These are phyloP conservation scores for Rhinogobius similis DNA, from an alignment of 2,113 vertebrate species.

Conservation along the genomic window DNA sequence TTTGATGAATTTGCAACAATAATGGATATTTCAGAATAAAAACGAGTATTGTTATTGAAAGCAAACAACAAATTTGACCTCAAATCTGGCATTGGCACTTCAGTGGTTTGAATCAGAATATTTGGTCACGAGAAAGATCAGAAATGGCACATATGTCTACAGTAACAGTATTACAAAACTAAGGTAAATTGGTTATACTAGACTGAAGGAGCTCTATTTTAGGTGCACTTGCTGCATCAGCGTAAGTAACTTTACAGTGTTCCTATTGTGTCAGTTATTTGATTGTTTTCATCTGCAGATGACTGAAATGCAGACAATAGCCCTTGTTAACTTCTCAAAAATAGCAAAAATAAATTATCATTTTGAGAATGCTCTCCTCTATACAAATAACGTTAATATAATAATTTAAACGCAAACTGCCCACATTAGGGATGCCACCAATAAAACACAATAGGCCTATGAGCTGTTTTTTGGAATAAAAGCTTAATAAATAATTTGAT, in stretches of 20 bases:
- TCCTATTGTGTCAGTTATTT: not conserved
- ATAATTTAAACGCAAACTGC: conserved; percentile 66
- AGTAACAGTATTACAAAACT: conserved; percentile 7
- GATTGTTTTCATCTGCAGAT: not conserved
- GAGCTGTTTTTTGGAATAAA: conserved; percentile 44
- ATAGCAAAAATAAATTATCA: conserved; percentile 70
- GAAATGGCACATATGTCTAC: conserved; percentile 6
- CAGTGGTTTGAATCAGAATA: conserved; percentile 12
- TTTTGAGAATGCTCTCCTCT: conserved; percentile 48
- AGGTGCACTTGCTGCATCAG: conserved; percentile 11
- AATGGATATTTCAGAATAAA: conserved; percentile 7
- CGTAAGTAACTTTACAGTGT: not conserved
- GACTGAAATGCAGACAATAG: conserved; percentile 11
- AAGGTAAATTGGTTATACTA: conserved; percentile 48
- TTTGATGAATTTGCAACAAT: conserved; percentile 26
- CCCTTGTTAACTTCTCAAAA: conserved; percentile 27
- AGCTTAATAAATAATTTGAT: conserved; percentile 73
- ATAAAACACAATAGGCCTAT: conserved; percentile 36
- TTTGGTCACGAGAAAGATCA: conserved; percentile 14
- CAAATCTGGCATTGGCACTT: conserved; percentile 52
- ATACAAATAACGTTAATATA: conserved; percentile 75
- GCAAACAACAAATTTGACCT: conserved; percentile 20
- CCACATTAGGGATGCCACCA: no score
- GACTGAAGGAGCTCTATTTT: conserved; percentile 5
- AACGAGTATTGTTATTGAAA: conserved; percentile 31